Percentiles rank a stretch among this genome's conserved stretches.
These are phyloP conservation scores for Gila orcuttii DNA, from an alignment of 2,113 vertebrate genomes.

Conservation along the genomic window DNA sequence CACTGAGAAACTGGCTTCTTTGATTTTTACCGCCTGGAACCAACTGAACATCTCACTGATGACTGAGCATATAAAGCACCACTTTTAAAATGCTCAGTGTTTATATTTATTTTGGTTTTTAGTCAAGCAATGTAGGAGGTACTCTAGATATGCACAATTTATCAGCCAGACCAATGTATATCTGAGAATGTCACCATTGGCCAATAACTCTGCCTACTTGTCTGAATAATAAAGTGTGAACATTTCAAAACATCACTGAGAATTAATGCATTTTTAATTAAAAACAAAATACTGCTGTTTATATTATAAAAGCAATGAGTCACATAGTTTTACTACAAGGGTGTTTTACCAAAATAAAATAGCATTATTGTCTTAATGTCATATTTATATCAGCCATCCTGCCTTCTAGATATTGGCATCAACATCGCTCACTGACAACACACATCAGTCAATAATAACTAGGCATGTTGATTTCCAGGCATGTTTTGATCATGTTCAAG, in stretches of 20 bases:
- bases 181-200: background rate
- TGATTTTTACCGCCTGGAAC: conserved; percentile 10
- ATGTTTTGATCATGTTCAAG: too few relatives aligned
- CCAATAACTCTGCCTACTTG: background rate
- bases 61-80: background rate
- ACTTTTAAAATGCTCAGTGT: background rate
- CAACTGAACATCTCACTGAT: conserved; percentile 2
- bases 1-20: conserved; percentile 2
- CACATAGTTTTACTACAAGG: background rate
- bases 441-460: background rate
- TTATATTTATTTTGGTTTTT: background rate
- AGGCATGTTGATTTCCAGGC: conserved; percentile 10
- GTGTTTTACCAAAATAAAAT: too few relatives aligned
- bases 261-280: background rate
- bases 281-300: background rate
- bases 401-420: conserved; percentile 2
- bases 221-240: too few relatives aligned
- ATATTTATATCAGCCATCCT: background rate
- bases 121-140: background rate
- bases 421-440: background rate
- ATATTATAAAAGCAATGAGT: background rate
- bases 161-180: background rate
- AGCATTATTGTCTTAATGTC: too few relatives aligned
- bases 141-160: background rate
- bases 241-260: too few relatives aligned